Percentiles rank a stretch among this genome's conserved stretches.
phyloP scores from a whole-genome alignment of 2,113 vertebrate genomes.

The Promerops cafer region DNA sequence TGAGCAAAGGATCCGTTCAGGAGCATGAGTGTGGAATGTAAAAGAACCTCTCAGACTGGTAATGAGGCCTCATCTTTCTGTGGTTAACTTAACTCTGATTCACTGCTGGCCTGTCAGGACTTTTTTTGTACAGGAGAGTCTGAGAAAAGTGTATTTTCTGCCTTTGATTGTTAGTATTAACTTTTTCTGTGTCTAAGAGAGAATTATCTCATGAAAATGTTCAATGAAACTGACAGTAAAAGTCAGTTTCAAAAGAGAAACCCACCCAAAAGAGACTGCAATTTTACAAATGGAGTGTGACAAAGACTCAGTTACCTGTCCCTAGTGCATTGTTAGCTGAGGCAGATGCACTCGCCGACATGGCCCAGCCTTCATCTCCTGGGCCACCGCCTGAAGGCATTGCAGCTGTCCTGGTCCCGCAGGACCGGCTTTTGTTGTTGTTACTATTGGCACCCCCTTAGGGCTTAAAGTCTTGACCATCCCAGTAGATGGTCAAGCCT shows the following conservation, averaged over 20 bases:
- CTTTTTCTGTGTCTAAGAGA: not conserved
- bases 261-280: not conserved
- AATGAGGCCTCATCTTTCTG: not conserved
- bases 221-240: not conserved
- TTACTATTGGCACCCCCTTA: not conserved
- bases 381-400: not conserved
- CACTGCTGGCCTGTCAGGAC: not conserved
- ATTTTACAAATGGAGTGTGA: not conserved
- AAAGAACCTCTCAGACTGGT: not conserved
- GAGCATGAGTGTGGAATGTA: not conserved
- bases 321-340: too few relatives aligned
- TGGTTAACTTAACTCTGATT: not conserved
- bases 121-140: not conserved
- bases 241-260: too few relatives aligned
- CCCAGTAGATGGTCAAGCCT: not conserved
- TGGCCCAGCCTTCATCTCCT: not conserved
- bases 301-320: not conserved
- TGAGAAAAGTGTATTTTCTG: not conserved
- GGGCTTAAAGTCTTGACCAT: not conserved
- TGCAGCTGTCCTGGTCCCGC: not conserved
- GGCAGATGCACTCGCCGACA: not conserved
- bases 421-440: not conserved
- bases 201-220: not conserved
- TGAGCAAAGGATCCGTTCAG: not conserved
- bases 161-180: not conserved